Base-by-base conservation (phyloP, 1,140 invertebrate species). In the Mylabris phalerata region DNA sequence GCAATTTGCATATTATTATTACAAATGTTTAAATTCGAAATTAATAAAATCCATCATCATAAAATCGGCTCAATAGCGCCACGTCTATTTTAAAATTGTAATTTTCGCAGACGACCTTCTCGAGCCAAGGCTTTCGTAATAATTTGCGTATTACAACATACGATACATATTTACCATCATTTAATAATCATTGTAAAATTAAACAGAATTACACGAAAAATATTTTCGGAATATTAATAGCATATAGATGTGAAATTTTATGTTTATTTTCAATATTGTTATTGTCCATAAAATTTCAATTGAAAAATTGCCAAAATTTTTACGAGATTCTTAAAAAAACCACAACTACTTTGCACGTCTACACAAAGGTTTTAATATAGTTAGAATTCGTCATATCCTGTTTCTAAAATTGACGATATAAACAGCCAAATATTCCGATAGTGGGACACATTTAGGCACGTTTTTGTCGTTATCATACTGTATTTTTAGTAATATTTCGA, bases 91-190 rank as follows among this genome's bases (percentile, higher is more conserved):
- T 54, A 54, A 54, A 54, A 54, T 54, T 54, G 44, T 54, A 54
- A 54, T 54, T 54, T 54, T 54, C 51, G 42, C 51, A 54, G 51
- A 54, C 51, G 51, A 54, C 51, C 51, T 54, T 54, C 51, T 45
- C 51, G 51, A 54, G 51, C 51, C 51, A 54, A 54, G 51, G 51
- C 51, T 54, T 54, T 54, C 51, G 51, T 45, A 54, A 54, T 45
- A 54, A 54, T 54, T 54, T 54, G 51, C 51, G 51, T 54, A 54
- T 54, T 54, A 54, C 51, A 27, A 54, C 51, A 54, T 32, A 32
- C 39, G 51, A 54, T 54, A 54, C 51, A 54, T 54, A 54, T 54
- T 54, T 54, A 54, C 51, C 51, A 38, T 54, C 39, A 45, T 42
- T n/a, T n/a, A n/a, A 42, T 54, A 44, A 54, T 42, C 39, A 19